These are phyloP conservation scores for Steromphala cineraria DNA, from an alignment of 2,888 invertebrate species.

Conservation along the genomic window DNA sequence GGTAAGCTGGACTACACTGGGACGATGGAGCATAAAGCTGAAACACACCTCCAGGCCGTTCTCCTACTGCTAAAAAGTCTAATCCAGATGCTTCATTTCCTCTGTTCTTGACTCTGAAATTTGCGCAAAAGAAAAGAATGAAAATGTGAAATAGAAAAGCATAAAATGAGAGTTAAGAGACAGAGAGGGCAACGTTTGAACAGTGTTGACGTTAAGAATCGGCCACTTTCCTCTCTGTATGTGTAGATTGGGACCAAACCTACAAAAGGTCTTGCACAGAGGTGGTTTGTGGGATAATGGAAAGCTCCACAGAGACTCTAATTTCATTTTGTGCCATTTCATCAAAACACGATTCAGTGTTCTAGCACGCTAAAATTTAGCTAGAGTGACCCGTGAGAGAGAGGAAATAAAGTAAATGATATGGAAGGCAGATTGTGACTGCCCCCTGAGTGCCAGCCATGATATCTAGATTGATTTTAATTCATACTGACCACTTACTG, in stretches of 20 bases:
- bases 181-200: neutral
- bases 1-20: neutral
- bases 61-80: neutral
- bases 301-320: slow-evolving; percentile 10
- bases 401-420: slow-evolving; percentile 18
- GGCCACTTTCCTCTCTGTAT: neutral
- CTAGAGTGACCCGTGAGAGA: slow-evolving; percentile 10
- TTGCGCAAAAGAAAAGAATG: slow-evolving; percentile 1
- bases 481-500: slow-evolving; percentile 19
- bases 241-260: neutral
- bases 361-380: slow-evolving; percentile 14
- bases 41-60: too few species aligned
- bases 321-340: slow-evolving; percentile 26
- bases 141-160: slow-evolving; percentile 7
- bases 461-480: slow-evolving; percentile 23
- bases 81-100: neutral
- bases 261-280: neutral
- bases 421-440: slow-evolving; percentile 18
- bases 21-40: neutral
- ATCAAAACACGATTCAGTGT: slow-evolving; percentile 19
- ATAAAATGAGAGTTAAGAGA: neutral
- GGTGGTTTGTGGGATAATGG: slow-evolving; percentile 7
- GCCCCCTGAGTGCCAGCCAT: slow-evolving; percentile 14
- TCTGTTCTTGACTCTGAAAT: neutral
- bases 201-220: slow-evolving; percentile 12